Evolutionary conservation across 2,113 vertebrate species (phyloP).

Genomic region (Lampris megalopsis): DNA sequence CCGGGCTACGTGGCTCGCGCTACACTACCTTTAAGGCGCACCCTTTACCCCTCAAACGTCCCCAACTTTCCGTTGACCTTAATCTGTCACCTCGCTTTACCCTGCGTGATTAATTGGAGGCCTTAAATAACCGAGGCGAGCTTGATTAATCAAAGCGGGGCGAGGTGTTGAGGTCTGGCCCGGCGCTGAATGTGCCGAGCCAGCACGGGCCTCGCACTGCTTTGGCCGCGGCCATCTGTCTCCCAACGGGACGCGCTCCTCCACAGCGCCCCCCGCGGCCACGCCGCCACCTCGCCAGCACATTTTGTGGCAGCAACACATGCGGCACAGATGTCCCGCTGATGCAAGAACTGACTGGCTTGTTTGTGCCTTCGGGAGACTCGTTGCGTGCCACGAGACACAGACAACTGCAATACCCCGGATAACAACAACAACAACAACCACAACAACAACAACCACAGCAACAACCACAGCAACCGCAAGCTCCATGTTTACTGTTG

Average conservation of each 20-base stretch:
- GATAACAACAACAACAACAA: too few species aligned
- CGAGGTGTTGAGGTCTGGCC: constrained; percentile 76
- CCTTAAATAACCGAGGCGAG: constrained; percentile 80
- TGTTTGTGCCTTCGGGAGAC: too few species aligned
- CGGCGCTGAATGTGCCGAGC: constrained; percentile 79
- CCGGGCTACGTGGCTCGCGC: constrained; percentile 19
- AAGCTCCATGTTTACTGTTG: too few species aligned
- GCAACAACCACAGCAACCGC: too few species aligned
- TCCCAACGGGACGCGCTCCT: constrained; percentile 73
- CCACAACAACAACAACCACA: too few species aligned
- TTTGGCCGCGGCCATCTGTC: constrained; percentile 83
- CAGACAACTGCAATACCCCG: too few species aligned
- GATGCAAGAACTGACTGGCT: constrained; percentile 28
- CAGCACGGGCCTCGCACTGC: constrained; percentile 72
- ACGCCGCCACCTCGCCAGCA: constrained; percentile 61
- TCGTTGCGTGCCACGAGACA: too few species aligned
- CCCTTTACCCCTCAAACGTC: constrained; percentile 56
- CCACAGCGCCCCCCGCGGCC: constrained; percentile 59
- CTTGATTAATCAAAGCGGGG: constrained; percentile 82
- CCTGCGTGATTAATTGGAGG: constrained; percentile 82
- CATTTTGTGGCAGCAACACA: constrained; percentile 50
- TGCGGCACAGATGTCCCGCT: constrained; percentile 60
- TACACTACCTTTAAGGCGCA: constrained; percentile 45
- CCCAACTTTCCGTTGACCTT: constrained; percentile 82
- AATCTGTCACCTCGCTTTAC: constrained; percentile 80